A percentile compares a stretch with the other conserved stretches of the same genome.
Evolutionary conservation across 2,113 vertebrate species (phyloP).

Genomic region (Ctenodactylus gundi): DNA sequence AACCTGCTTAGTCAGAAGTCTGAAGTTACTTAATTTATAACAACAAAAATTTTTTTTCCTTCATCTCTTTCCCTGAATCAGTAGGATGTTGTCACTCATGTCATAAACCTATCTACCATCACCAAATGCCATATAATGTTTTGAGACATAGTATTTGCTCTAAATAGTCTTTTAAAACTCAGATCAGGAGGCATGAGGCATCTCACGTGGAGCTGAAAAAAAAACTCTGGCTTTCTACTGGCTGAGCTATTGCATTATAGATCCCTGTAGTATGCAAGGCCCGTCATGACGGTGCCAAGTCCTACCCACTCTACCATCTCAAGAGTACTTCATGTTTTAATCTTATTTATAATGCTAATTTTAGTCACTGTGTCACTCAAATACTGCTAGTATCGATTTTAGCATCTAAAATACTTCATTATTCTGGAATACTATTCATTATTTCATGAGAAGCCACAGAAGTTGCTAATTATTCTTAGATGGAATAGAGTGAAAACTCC

Average conservation of each 20-base stretch:
- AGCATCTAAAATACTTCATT: slow-evolving; percentile 33
- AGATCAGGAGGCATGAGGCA: neutral
- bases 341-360: slow-evolving; percentile 44
- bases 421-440: slow-evolving; percentile 39
- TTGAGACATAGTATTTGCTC: slow-evolving; percentile 40
- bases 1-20: slow-evolving; percentile 51
- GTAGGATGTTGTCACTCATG: neutral
- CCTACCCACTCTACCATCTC: slow-evolving; percentile 10
- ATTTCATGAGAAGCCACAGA: slow-evolving; percentile 14
- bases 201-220: neutral
- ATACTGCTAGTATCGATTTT: slow-evolving; percentile 30
- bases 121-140: slow-evolving; percentile 33
- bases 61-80: neutral
- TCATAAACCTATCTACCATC: neutral
- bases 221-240: neutral
- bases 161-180: slow-evolving; percentile 43
- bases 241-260: neutral
- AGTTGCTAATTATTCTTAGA: slow-evolving; percentile 30
- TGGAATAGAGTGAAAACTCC: slow-evolving; percentile 7
- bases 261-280: neutral
- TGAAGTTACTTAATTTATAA: slow-evolving; percentile 32
- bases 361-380: slow-evolving; percentile 31
- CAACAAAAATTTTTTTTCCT: slow-evolving; percentile 8
- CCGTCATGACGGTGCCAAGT: neutral
- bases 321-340: slow-evolving; percentile 2